Conservation (phyloP, 2,888 invertebrate genomes). For the Helleia helle region DNA sequence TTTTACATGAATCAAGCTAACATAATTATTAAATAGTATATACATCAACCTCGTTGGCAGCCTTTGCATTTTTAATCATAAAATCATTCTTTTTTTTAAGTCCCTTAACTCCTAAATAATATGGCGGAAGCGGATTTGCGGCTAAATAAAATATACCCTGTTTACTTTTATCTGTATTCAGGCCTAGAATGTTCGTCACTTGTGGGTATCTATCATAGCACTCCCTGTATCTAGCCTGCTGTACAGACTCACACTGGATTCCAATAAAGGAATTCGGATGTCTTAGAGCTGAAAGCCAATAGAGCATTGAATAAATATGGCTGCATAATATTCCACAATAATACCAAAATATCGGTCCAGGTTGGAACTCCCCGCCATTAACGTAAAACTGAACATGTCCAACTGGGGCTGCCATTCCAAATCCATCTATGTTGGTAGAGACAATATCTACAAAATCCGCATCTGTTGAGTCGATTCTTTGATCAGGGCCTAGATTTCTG, state of each 20-base stretch:
- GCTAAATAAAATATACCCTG: conserved; percentile 33
- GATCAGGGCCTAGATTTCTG: conserved; percentile 38
- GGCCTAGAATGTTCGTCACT: conserved; percentile 27
- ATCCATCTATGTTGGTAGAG: conserved; percentile 46
- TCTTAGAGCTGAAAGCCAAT: conserved; percentile 28
- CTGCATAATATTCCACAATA: conserved; percentile 28
- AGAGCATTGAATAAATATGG: conserved; percentile 24
- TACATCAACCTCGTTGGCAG: neutral
- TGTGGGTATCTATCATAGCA: conserved; percentile 27
- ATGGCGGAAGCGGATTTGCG: conserved; percentile 36
- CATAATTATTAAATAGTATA: neutral
- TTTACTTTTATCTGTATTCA: conserved; percentile 25
- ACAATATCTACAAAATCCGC: conserved; percentile 49
- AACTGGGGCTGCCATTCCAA: conserved; percentile 46
- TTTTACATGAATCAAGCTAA: no score
- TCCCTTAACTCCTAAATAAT: conserved; percentile 43
- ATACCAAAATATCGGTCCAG: conserved; percentile 18
- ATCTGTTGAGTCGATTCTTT: conserved; percentile 41
- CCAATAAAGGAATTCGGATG: conserved; percentile 27
- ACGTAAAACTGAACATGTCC: conserved; percentile 54
- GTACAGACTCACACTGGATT: conserved; percentile 30
- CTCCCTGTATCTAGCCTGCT: conserved; percentile 27
- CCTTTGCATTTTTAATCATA: conserved; percentile 9
- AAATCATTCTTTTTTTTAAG: conserved; percentile 37
- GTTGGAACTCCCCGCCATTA: conserved; percentile 48